A percentile compares a stretch with the other conserved stretches of the same genome.
Conservation (phyloP, 2,113 vertebrate genomes). For the Orthonyx spaldingii region DNA sequence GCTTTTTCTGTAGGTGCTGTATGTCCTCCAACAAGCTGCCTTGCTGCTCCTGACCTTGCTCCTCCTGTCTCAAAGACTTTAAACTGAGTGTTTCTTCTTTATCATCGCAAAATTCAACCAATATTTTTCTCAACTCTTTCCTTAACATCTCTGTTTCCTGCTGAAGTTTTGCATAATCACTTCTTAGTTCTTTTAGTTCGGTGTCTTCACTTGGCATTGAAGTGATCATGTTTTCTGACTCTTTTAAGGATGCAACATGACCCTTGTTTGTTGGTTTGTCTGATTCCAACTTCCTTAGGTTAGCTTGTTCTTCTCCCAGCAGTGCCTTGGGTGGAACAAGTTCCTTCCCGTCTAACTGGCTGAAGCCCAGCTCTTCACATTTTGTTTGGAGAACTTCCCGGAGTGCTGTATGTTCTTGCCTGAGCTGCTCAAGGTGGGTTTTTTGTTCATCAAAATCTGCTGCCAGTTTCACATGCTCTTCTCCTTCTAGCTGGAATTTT, state of each 20-base stretch:
- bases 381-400: constrained; percentile 63
- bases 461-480: constrained; percentile 63
- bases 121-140: constrained; percentile 59
- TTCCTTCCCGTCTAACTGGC: constrained; percentile 42
- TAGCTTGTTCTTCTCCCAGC: constrained; percentile 43
- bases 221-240: constrained; percentile 26
- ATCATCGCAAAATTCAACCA: constrained; percentile 19
- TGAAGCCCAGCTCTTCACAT: constrained; percentile 52
- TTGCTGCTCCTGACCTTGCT: constrained; percentile 30
- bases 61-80: background rate
- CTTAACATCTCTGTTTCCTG: constrained; percentile 37
- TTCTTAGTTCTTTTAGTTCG: background rate
- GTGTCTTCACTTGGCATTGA: constrained; percentile 47
- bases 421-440: constrained; percentile 46
- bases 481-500: constrained; percentile 66
- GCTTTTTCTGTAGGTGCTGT: constrained; percentile 21
- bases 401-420: constrained; percentile 30
- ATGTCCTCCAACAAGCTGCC: constrained; percentile 12
- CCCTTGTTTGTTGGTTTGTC: constrained; percentile 49
- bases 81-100: constrained; percentile 27
- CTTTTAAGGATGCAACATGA: background rate
- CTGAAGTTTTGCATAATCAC: constrained; percentile 29
- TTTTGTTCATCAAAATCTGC: constrained; percentile 71
- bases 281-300: constrained; percentile 39
- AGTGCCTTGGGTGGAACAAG: constrained; percentile 26